phyloP scores from a whole-genome alignment of 2,888 invertebrate genomes.

The Seladonia tumulorum region DNA sequence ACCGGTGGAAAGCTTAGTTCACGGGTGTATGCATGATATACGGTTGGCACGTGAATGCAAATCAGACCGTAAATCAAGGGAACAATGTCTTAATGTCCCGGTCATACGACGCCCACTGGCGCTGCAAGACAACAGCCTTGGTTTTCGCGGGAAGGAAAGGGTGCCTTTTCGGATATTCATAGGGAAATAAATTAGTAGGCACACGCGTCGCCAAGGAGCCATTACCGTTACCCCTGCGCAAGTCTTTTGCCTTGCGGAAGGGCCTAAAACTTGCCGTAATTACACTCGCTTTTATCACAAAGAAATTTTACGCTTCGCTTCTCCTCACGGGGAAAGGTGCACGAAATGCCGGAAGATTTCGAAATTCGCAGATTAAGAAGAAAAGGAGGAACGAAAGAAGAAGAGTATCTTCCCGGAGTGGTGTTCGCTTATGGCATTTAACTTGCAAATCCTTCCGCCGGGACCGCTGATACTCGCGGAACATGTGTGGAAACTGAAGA shows the following conservation, averaged over 20 bases:
- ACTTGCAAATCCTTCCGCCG: conserved; percentile 80
- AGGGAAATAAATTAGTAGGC: conserved; percentile 83
- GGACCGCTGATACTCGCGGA: conserved; percentile 72
- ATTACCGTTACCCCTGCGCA: conserved; percentile 58
- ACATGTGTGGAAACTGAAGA: conserved; percentile 76
- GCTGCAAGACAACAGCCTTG: conserved; percentile 81
- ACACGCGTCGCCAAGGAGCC: conserved; percentile 68
- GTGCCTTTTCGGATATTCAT: conserved; percentile 80
- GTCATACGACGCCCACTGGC: conserved; percentile 83
- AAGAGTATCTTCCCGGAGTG: conserved; percentile 66
- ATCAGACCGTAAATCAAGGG: conserved; percentile 84
- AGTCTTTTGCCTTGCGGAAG: not conserved
- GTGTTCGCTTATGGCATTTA: conserved; percentile 79
- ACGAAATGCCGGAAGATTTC: conserved; percentile 26
- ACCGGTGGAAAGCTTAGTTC: conserved; percentile 61
- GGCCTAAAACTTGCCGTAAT: conserved; percentile 12
- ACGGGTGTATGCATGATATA: conserved; percentile 83
- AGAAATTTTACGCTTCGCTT: not conserved
- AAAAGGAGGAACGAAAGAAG: conserved; percentile 50
- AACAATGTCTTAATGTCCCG: conserved; percentile 85
- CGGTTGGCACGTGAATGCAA: conserved; percentile 83
- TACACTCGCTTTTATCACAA: not conserved
- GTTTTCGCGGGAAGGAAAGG: conserved; percentile 71
- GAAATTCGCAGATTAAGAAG: conserved; percentile 45
- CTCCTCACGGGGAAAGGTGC: not conserved